These are phyloP conservation scores for Hemicordylus capensis DNA, from an alignment of 2,113 vertebrate genomes.

Conservation along the genomic window DNA sequence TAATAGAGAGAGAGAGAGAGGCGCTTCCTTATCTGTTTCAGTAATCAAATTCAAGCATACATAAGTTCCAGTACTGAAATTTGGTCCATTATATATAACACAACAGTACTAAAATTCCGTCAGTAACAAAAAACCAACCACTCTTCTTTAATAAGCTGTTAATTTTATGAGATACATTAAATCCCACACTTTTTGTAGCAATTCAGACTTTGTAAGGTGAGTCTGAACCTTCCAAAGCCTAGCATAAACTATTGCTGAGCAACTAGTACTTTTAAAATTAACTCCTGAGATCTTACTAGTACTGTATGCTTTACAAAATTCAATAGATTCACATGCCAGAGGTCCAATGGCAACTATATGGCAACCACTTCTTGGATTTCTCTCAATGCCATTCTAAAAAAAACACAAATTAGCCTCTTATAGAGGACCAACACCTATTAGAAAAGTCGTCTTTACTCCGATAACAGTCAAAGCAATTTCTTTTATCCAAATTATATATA, in stretches of 20 bases:
- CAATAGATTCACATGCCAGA: neutral
- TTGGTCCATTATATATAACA: neutral
- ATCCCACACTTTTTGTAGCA: neutral
- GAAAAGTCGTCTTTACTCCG: too few species aligned
- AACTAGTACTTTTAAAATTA: neutral
- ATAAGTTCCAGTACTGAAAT: neutral
- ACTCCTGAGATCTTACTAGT: neutral
- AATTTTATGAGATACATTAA: neutral
- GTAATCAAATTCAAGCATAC: neutral
- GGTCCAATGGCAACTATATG: neutral
- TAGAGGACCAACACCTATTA: neutral
- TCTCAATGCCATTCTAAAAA: neutral
- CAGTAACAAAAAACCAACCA: neutral
- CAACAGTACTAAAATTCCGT: neutral
- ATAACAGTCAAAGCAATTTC: neutral
- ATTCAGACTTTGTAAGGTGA: neutral
- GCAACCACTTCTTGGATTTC: neutral
- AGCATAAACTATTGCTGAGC: neutral
- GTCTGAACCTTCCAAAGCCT: neutral
- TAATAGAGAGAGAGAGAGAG: neutral
- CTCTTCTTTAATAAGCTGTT: neutral
- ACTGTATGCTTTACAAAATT: neutral
- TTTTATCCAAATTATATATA: neutral
- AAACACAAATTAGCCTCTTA: neutral
- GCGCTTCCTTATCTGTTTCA: neutral